These are phyloP conservation scores for Nineta flava DNA, from an alignment of 2,888 invertebrate species.

Conservation along the genomic window DNA sequence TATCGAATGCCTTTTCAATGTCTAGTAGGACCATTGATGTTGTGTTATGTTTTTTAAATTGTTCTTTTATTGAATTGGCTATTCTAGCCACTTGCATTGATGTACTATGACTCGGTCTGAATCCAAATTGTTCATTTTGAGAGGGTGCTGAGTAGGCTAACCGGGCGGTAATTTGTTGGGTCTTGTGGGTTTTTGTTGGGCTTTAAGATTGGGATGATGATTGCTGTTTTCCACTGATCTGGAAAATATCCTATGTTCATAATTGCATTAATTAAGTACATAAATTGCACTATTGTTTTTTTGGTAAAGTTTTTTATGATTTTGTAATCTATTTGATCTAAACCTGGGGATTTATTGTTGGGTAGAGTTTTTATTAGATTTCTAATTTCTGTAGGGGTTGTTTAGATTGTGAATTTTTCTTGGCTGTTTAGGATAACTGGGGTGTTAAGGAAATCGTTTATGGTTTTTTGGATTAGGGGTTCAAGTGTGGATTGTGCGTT, in stretches of 20 bases:
- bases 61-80: conserved; percentile 13
- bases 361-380: conserved; percentile 9
- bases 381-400: conserved; percentile 10
- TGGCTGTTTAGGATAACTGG: not conserved
- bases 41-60: conserved; percentile 15
- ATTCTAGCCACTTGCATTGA: conserved; percentile 18
- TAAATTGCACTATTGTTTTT: no score
- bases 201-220: conserved; percentile 12
- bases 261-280: no score
- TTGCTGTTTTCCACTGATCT: conserved; percentile 14
- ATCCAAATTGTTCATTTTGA: conserved; percentile 18
- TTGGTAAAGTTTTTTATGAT: no score
- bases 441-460: no score
- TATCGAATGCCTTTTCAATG: conserved; percentile 21
- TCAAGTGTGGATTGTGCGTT: no score
- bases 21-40: conserved; percentile 19
- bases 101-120: conserved; percentile 17
- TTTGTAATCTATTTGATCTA: no score
- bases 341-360: no score
- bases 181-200: conserved; percentile 11
- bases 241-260: no score
- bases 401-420: not conserved
- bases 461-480: not conserved
- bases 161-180: conserved; percentile 10
- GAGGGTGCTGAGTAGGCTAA: conserved; percentile 12